phyloP scores from a whole-genome alignment of 2,797 vertebrate genomes.

The Buphagus erythrorhynchus region DNA sequence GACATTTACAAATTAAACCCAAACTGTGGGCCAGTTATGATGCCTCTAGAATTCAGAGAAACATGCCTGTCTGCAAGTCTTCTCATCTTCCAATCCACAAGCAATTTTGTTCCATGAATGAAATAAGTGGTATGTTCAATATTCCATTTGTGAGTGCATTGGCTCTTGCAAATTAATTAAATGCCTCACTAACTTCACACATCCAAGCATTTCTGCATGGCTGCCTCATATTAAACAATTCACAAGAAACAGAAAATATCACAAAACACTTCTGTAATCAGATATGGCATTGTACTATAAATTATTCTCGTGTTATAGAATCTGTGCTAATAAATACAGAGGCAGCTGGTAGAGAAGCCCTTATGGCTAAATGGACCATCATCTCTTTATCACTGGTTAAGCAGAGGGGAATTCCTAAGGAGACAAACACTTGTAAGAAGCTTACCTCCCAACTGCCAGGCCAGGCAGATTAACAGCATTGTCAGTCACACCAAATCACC shows the following conservation, averaged over 20 bases:
- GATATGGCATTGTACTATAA: not conserved
- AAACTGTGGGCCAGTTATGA: not conserved
- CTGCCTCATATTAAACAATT: not conserved
- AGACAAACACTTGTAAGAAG: constrained; percentile 46
- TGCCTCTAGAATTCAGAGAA: not conserved
- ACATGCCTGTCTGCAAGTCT: not conserved
- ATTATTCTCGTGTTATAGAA: not conserved
- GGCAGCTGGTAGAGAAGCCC: constrained; percentile 23
- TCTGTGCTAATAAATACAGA: constrained; percentile 2
- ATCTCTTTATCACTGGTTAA: constrained; percentile 32
- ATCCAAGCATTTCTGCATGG: constrained; percentile 8
- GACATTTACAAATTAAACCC: not conserved
- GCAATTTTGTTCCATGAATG: not conserved
- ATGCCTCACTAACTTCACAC: constrained; percentile 11
- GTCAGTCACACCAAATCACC: constrained; percentile 4
- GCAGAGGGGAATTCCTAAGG: constrained; percentile 39
- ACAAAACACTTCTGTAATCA: not conserved
- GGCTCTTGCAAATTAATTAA: constrained; percentile 18
- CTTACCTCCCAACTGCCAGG: constrained; percentile 15
- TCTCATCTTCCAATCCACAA: not conserved
- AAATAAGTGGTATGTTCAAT: not conserved
- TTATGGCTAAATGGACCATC: constrained; percentile 20
- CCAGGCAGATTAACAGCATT: not conserved
- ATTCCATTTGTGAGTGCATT: not conserved
- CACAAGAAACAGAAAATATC: not conserved